Evolutionary conservation across 1,140 invertebrate species (phyloP).

Genomic region (Drosophila willistoni): DNA sequence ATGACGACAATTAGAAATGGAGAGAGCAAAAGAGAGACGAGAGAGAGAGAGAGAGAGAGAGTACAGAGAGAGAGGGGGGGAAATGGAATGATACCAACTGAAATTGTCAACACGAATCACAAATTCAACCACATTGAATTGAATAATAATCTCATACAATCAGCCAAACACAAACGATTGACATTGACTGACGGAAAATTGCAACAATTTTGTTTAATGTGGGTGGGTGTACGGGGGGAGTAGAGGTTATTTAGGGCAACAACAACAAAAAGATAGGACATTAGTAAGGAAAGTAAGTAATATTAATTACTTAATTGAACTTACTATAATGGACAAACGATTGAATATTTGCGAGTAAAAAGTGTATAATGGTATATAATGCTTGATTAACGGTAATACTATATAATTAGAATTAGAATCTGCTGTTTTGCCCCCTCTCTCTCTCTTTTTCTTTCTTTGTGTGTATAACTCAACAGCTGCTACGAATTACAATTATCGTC

Average conservation of each 20-base stretch:
- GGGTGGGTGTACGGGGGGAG: no score
- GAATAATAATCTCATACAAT: conserved; percentile 43
- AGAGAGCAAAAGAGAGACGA: neutral
- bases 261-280: neutral
- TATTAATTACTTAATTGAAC: neutral
- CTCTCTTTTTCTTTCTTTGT: neutral
- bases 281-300: neutral
- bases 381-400: conserved; percentile 42
- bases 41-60: neutral
- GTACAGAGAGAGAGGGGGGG: neutral
- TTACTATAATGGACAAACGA: neutral
- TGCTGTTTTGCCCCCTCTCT: neutral
- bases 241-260: neutral
- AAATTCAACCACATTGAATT: conserved; percentile 24
- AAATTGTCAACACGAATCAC: conserved; percentile 46
- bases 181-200: conserved; percentile 43
- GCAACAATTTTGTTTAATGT: conserved; percentile 24
- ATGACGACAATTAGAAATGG: conserved; percentile 53
- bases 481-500: conserved; percentile 12
- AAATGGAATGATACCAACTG: conserved; percentile 2
- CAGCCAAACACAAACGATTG: conserved; percentile 28
- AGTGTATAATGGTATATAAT: neutral
- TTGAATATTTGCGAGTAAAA: neutral
- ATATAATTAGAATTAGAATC: conserved; percentile 36
- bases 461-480: conserved; percentile 40